These are phyloP conservation scores for Erpetoichthys calabaricus DNA, from an alignment of 2,797 vertebrate genomes.

Conservation along the genomic window DNA sequence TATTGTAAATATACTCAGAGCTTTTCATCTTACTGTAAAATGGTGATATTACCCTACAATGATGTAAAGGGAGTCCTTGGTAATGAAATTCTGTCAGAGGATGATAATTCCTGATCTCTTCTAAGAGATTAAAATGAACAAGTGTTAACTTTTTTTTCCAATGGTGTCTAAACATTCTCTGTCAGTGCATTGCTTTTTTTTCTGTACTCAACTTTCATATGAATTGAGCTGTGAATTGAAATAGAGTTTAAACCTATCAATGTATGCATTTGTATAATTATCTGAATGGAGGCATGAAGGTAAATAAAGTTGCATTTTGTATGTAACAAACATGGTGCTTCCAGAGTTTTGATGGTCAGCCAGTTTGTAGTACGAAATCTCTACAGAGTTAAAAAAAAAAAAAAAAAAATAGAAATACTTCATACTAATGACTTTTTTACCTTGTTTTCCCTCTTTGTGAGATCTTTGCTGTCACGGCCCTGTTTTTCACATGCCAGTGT, in stretches of 20 bases:
- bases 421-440: too few species aligned
- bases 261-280: conserved; percentile 95
- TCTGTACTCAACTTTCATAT: conserved; percentile 84
- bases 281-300: conserved; percentile 99
- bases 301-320: conserved; percentile 99
- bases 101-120: conserved; percentile 69
- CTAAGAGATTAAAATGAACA: conserved; percentile 76
- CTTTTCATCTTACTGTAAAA: conserved; percentile 87
- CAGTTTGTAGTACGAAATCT: too few species aligned
- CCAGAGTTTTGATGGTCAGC: conserved; percentile 1
- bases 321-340: conserved; percentile 58
- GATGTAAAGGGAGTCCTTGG: conserved; percentile 81
- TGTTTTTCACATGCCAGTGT: too few species aligned
- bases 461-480: too few species aligned
- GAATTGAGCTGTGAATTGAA: conserved; percentile 99
- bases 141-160: conserved; percentile 65
- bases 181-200: conserved; percentile 91
- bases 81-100: conserved; percentile 76
- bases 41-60: conserved; percentile 80
- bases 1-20: conserved; percentile 99
- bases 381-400: too few species aligned
- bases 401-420: too few species aligned
- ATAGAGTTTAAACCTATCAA: conserved; percentile 97
- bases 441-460: too few species aligned
- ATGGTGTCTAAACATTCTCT: conserved; percentile 89